These are phyloP conservation scores for Meloe dianella DNA, from an alignment of 2,888 invertebrate species.

Conservation along the genomic window DNA sequence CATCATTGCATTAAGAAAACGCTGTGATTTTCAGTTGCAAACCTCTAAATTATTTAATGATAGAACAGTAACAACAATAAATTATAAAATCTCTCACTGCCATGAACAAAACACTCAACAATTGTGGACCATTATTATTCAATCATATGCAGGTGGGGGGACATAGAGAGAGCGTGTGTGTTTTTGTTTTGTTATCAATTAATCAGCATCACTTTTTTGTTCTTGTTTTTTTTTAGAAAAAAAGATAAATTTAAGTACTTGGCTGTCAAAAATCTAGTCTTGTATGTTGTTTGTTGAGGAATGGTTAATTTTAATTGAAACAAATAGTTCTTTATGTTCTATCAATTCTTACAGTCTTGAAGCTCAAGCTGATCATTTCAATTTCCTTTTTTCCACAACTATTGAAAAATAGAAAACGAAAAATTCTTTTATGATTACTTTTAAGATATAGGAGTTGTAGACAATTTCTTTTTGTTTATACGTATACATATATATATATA, in stretches of 20 bases:
- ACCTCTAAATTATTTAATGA: no score
- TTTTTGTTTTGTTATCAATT: constrained; percentile 25
- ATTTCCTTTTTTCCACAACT: constrained; percentile 9
- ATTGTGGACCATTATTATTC: constrained; percentile 41
- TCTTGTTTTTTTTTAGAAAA: constrained; percentile 12
- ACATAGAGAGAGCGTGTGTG: no score
- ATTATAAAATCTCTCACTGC: constrained; percentile 31
- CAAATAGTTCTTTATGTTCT: neutral
- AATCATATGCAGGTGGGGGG: constrained; percentile 26
- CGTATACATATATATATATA: no score
- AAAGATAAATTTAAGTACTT: constrained; percentile 36
- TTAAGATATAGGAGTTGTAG: constrained; percentile 7
- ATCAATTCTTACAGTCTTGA: constrained; percentile 16
- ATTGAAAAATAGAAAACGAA: neutral
- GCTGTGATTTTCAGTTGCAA: constrained; percentile 31
- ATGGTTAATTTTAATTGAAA: constrained; percentile 34
- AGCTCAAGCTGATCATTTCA: constrained; percentile 25
- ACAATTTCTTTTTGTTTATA: neutral
- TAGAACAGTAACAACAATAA: constrained; percentile 19
- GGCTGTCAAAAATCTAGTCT: constrained; percentile 59
- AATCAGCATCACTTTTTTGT: constrained; percentile 27
- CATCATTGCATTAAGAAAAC: neutral
- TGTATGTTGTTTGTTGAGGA: constrained; percentile 49
- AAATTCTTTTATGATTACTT: constrained; percentile 17
- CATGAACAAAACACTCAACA: constrained; percentile 21